Evolutionary conservation across 2,888 invertebrate species (phyloP).

Genomic region (Sphecodes monilicornis): DNA sequence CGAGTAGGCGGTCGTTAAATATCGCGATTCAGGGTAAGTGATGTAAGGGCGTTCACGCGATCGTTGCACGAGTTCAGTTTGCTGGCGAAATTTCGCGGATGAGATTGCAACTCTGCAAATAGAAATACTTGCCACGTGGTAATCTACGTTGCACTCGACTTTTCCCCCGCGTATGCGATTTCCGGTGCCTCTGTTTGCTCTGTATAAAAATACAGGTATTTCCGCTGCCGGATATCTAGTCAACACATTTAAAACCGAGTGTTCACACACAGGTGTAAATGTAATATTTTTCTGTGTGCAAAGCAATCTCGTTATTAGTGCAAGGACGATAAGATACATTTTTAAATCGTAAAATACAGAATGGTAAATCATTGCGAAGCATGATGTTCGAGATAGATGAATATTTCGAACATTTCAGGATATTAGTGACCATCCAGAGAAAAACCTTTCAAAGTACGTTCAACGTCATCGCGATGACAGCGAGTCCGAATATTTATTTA

Average conservation of each 20-base stretch:
- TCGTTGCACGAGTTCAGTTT: slow-evolving; percentile 55
- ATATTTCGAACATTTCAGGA: background rate
- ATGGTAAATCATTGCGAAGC: background rate
- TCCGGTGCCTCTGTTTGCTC: background rate
- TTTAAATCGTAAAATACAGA: background rate
- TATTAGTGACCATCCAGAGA: background rate
- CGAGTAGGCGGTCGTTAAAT: slow-evolving; percentile 67
- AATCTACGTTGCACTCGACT: slow-evolving; percentile 52
- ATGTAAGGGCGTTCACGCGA: slow-evolving; percentile 71
- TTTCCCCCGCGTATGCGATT: background rate
- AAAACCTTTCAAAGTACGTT: slow-evolving; percentile 16
- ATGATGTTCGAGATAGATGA: background rate
- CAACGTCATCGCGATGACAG: background rate
- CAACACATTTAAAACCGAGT: background rate
- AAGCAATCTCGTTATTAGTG: background rate
- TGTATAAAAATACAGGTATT: background rate
- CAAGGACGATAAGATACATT: background rate
- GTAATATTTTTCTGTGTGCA: background rate
- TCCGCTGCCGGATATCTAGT: background rate
- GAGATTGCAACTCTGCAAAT: slow-evolving; percentile 62
- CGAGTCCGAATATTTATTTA: slow-evolving; percentile 57
- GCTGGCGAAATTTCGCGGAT: slow-evolving; percentile 56
- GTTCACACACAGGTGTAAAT: too few species aligned
- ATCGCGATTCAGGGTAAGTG: slow-evolving; percentile 66
- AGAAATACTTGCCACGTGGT: slow-evolving; percentile 68